Percentiles rank a stretch among this genome's conserved stretches.
phyloP scores from a whole-genome alignment of 2,113 vertebrate species.

The Neopipo cinnamomea region DNA sequence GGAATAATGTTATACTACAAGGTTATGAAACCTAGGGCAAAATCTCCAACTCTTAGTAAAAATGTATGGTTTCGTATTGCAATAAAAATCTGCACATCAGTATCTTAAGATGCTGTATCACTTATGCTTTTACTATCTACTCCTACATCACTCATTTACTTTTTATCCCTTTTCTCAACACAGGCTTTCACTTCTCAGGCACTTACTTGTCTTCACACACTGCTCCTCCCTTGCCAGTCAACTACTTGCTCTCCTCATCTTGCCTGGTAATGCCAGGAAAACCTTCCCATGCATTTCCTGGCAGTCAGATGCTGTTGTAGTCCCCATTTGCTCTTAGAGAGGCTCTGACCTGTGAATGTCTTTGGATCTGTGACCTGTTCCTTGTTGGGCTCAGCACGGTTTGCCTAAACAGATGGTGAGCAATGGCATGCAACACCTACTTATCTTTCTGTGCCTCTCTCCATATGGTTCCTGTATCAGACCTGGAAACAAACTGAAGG shows the following conservation, averaged over 20 bases:
- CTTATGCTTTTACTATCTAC: background rate
- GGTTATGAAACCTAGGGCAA: background rate
- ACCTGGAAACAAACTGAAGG: background rate
- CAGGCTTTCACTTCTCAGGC: background rate
- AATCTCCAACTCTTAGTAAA: background rate
- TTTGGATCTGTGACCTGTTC: background rate
- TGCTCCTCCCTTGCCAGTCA: background rate
- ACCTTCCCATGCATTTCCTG: background rate
- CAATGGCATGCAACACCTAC: background rate
- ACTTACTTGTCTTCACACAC: background rate
- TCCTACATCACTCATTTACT: background rate
- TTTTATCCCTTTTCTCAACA: background rate
- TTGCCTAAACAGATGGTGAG: constrained; percentile 33
- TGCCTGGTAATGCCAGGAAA: rapidly evolving
- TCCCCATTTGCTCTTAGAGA: background rate
- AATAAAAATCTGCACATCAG: background rate
- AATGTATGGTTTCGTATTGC: background rate
- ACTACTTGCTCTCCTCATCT: background rate
- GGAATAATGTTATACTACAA: background rate
- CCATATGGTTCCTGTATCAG: constrained; percentile 23
- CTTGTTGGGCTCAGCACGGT: background rate
- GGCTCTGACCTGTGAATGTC: background rate
- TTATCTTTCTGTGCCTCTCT: background rate
- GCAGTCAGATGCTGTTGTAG: background rate
- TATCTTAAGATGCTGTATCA: background rate